Base-by-base conservation (phyloP, 2,797 vertebrate genomes). In the Malurus splendens region DNA sequence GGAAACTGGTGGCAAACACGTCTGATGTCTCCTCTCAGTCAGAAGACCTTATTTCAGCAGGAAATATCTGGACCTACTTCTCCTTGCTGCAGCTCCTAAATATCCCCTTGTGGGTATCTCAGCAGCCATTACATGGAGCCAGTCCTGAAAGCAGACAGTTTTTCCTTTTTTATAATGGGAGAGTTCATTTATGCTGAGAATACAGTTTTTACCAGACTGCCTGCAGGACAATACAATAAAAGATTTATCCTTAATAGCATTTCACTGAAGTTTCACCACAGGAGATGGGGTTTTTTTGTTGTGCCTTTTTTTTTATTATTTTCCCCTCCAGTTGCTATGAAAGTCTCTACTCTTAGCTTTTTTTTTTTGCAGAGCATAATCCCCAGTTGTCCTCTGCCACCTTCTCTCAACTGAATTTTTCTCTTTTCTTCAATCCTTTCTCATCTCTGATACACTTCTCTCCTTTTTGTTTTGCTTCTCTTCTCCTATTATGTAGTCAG, bases 161-260 rank as follows among this genome's bases (percentile, higher is more conserved):
- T 86, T 90, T 72, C 78, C n/a, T 48, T 89, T 90, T 90, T 94
- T 93, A 30, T 87, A 93, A 90, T 87, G 72, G 83, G 89, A 93
- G 89, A 93, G 70, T 89, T 95, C 91, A 81, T 94, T 96, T 95
- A 67, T 93, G 96, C 96, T 94, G 95, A 97, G 92, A 92, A 91
- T 54, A 92, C 60, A 62, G 64, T 90, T 95, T 96, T 95, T 92
- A 92, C 93, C 95, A 95, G 94, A 90, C 93, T 96, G 92, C 95
- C 95, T 96, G 87, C 92, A 95, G 94, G 95, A 97, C 90, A 93
- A 78, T 95, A 92, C 95, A 96, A 96, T 96, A 89, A 97, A 96
- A 97, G 94, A 93, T 95, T 91, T 82, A 96, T 95, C 89, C 94
- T 88, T 96, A 91, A 96, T 94, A 95, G 93, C 92, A 85, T 95